Percentiles rank a stretch among this genome's conserved stretches.
phyloP scores from a whole-genome alignment of 1,140 invertebrate genomes.

The Lasioglossum albipes region DNA sequence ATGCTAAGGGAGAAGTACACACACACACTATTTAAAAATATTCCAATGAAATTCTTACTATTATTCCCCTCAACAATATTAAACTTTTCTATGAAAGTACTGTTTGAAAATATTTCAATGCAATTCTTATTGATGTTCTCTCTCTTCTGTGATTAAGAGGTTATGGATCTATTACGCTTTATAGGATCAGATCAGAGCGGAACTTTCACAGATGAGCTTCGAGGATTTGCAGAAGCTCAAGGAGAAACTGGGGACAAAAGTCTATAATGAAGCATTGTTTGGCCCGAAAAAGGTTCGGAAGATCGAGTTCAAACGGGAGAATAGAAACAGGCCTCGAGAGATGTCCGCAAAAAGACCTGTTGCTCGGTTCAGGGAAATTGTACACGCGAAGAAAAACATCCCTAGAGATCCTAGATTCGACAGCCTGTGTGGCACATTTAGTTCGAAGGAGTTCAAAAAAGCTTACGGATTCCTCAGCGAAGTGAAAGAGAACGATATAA shows the following conservation, averaged over 20 bases:
- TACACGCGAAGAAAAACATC: constrained; percentile 80
- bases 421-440: constrained; percentile 87
- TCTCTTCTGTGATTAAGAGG: no score
- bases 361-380: constrained; percentile 79
- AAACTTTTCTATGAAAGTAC: no score
- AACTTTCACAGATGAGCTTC: constrained; percentile 86
- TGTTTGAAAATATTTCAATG: no score
- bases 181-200: constrained; percentile 76
- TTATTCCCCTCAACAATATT: no score
- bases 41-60: no score
- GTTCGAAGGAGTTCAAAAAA: constrained; percentile 86
- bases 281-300: constrained; percentile 78
- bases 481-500: constrained; percentile 84
- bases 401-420: constrained; percentile 90
- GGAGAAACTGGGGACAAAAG: constrained; percentile 88
- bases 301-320: constrained; percentile 82
- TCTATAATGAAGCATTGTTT: constrained; percentile 89
- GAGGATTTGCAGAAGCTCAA: constrained; percentile 90
- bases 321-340: constrained; percentile 88
- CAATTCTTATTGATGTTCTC: no score
- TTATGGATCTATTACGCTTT: background rate
- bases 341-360: constrained; percentile 88
- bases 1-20: no score
- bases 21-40: no score
- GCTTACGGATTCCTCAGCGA: constrained; percentile 89